phyloP scores from a whole-genome alignment of 2,888 invertebrate genomes.

The Drepanosiphum platanoidis region DNA sequence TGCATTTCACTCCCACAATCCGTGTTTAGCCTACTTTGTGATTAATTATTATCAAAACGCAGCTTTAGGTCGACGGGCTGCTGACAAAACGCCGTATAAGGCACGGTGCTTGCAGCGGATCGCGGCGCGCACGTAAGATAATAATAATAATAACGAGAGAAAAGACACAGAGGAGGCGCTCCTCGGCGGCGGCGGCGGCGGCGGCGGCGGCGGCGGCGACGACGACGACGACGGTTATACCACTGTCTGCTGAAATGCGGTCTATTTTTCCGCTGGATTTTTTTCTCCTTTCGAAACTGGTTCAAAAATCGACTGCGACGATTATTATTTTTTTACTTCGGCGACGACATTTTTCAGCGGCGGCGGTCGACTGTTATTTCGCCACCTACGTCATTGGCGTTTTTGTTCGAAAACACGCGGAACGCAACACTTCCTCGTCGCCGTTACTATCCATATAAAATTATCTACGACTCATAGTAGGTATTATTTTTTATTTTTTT shows the following conservation, averaged over 20 bases:
- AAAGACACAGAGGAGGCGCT: neutral
- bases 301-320: neutral
- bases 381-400: neutral
- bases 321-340: neutral
- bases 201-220: too few species aligned
- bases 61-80: neutral
- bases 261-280: neutral
- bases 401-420: neutral
- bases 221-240: too few species aligned
- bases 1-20: conserved; percentile 45
- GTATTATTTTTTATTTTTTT: neutral
- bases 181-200: neutral
- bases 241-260: neutral
- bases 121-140: neutral
- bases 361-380: too few species aligned
- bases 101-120: neutral
- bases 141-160: neutral
- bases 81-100: conserved; percentile 40
- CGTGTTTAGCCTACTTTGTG: conserved; percentile 18
- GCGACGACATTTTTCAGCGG: neutral
- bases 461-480: neutral
- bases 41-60: conserved; percentile 35
- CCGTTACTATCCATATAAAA: neutral
- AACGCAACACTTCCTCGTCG: neutral
- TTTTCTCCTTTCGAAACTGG: neutral